These are phyloP conservation scores for Deilephila elpenor DNA, from an alignment of 2,888 invertebrate species.

Conservation along the genomic window DNA sequence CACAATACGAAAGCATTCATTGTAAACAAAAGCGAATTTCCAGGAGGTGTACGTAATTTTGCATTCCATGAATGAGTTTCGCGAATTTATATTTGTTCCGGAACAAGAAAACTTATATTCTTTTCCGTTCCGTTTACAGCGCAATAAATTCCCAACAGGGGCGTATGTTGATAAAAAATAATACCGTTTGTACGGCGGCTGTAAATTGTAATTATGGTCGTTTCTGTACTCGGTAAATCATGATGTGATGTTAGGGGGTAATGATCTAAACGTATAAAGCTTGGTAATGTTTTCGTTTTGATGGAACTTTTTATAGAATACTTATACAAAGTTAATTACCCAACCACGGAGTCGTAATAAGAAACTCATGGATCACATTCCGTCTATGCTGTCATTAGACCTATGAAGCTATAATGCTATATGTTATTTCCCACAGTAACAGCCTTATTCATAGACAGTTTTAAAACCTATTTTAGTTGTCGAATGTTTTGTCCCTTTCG, in stretches of 20 bases:
- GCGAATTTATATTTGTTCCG: slow-evolving; percentile 5
- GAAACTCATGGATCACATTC: no score
- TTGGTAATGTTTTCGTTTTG: slow-evolving; percentile 31
- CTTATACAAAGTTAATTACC: no score
- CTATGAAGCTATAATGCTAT: no score
- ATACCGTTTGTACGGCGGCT: slow-evolving; percentile 26
- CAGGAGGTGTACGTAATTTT: neutral
- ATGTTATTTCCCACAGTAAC: no score
- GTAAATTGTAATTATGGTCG: slow-evolving; percentile 42
- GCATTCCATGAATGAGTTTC: slow-evolving; percentile 4
- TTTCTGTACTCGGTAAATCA: slow-evolving; percentile 41
- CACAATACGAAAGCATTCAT: neutral
- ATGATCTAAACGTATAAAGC: slow-evolving; percentile 34
- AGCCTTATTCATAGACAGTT: no score
- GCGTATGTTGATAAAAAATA: slow-evolving; percentile 28
- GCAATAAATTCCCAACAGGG: slow-evolving; percentile 16
- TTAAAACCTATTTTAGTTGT: no score
- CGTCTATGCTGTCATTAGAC: no score
- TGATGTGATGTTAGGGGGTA: slow-evolving; percentile 28
- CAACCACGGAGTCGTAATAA: no score
- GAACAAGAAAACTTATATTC: slow-evolving; percentile 21
- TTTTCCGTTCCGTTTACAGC: slow-evolving; percentile 8
- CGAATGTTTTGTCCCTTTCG: no score
- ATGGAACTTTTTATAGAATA: neutral
- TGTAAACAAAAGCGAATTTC: neutral